phyloP scores from a whole-genome alignment of 2,888 invertebrate genomes.

The Sphaerophoria taeniata region DNA sequence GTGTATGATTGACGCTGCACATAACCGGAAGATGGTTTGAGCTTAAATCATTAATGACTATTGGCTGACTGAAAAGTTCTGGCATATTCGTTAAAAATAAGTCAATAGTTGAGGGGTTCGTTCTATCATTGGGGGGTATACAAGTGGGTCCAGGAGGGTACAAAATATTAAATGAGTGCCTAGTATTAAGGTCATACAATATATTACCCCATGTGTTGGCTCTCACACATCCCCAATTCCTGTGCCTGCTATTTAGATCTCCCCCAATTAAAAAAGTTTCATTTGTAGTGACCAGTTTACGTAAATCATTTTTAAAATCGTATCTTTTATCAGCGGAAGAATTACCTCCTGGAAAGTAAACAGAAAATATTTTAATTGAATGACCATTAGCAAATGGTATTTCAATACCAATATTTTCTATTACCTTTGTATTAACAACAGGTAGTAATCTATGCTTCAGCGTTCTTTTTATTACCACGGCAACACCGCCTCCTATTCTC shows the following conservation, averaged over 20 bases:
- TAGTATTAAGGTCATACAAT: slow-evolving; percentile 13
- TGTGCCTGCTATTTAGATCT: slow-evolving; percentile 24
- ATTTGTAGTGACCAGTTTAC: slow-evolving; percentile 33
- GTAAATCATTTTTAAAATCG: slow-evolving; percentile 36
- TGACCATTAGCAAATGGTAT: slow-evolving; percentile 14
- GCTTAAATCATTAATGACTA: background rate
- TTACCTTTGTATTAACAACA: slow-evolving; percentile 25
- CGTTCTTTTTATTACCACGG: slow-evolving; percentile 32
- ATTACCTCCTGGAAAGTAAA: slow-evolving; percentile 44
- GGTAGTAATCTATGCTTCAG: slow-evolving; percentile 14
- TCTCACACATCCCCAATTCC: slow-evolving; percentile 9
- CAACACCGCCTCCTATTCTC: slow-evolving; percentile 42
- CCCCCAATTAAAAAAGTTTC: slow-evolving; percentile 31
- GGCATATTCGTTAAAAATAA: slow-evolving; percentile 46
- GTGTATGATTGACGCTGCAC: background rate
- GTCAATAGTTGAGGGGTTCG: slow-evolving; percentile 13
- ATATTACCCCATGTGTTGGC: slow-evolving; percentile 49
- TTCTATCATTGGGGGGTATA: too few relatives aligned
- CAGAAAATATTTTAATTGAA: slow-evolving; percentile 27
- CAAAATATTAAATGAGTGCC: slow-evolving; percentile 28
- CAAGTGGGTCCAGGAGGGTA: background rate
- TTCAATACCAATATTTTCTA: slow-evolving; percentile 41
- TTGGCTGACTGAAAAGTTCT: slow-evolving; percentile 21
- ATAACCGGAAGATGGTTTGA: background rate
- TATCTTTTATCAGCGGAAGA: background rate